These are phyloP conservation scores for Menidia beryllina DNA, from an alignment of 2,113 vertebrate genomes.

Conservation along the genomic window DNA sequence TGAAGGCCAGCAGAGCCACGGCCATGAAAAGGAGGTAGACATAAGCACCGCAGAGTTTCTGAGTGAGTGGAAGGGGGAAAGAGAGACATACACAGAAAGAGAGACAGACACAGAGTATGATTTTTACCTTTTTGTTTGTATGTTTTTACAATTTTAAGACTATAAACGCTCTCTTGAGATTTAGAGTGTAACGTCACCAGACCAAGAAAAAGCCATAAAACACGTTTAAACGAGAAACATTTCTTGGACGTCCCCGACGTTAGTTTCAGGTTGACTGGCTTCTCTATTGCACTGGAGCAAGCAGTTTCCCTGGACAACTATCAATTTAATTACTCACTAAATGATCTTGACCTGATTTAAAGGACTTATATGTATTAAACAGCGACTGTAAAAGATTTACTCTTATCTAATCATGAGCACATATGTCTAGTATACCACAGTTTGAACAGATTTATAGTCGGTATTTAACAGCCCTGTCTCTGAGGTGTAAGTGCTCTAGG, in stretches of 20 bases:
- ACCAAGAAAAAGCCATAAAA: not conserved
- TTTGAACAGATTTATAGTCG: conserved; percentile 40
- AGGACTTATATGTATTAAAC: conserved; percentile 15
- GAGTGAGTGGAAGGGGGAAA: conserved; percentile 3
- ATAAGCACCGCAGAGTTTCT: conserved; percentile 80
- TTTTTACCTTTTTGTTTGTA: not conserved
- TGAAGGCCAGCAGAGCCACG: conserved; percentile 74
- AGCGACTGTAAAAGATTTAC: conserved; percentile 20
- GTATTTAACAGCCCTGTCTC: conserved; percentile 28
- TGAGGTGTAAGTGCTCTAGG: conserved; percentile 15
- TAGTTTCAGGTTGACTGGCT: conserved; percentile 20
- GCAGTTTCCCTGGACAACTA: conserved; percentile 18
- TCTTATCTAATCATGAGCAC: not conserved
- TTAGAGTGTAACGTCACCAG: not conserved
- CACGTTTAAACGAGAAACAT: conserved; percentile 6
- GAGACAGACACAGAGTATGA: not conserved
- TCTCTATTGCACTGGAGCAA: no score
- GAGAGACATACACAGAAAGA: conserved; percentile 10
- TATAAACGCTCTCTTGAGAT: not conserved
- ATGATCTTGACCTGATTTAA: conserved; percentile 36
- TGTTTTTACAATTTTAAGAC: not conserved
- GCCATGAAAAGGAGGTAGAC: conserved; percentile 82
- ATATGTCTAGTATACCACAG: conserved; percentile 1
- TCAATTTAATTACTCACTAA: conserved; percentile 28
- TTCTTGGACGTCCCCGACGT: conserved; percentile 16